Evolutionary conservation across 1,140 invertebrate genomes (phyloP).

Genomic region (Maniola jurtina): DNA sequence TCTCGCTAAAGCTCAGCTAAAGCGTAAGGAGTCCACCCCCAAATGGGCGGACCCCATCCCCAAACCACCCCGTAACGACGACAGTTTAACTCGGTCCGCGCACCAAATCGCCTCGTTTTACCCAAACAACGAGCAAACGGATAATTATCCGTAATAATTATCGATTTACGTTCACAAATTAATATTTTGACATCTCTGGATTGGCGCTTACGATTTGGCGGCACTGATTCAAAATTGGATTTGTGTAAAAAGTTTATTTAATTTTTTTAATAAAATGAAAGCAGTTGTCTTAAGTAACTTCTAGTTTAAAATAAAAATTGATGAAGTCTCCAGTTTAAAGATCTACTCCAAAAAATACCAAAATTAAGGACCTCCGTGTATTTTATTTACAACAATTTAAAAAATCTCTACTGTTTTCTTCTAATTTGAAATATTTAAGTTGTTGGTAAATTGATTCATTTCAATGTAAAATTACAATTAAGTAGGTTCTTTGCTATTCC

Average conservation of each 20-base stretch:
- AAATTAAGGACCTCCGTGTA: too few species aligned
- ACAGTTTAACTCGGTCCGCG: conserved; percentile 58
- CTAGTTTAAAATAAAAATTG: neutral
- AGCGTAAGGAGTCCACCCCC: conserved; percentile 25
- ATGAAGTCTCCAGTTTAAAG: neutral
- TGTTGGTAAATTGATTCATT: too few species aligned
- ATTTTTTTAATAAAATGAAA: neutral
- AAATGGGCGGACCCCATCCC: conserved; percentile 34
- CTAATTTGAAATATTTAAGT: too few species aligned
- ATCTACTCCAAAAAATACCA: too few species aligned
- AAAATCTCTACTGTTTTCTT: too few species aligned
- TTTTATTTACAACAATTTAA: too few species aligned
- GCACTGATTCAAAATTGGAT: neutral
- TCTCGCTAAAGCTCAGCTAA: conserved; percentile 14
- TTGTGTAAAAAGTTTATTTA: conserved; percentile 15
- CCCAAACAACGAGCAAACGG: conserved; percentile 50
- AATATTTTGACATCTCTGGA: neutral
- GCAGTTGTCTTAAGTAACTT: neutral
- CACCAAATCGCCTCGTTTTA: conserved; percentile 59
- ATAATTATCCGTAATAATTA: conserved; percentile 50
- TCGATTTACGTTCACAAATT: conserved; percentile 31
- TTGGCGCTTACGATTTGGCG: neutral
- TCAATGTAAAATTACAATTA: too few species aligned
- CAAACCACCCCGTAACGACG: conserved; percentile 37
- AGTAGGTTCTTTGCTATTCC: too few species aligned